Evolutionary conservation across 2,113 vertebrate species (phyloP), one percentile per base, ranked within the genome.

Genomic region (Gobiocypris rarus): DNA sequence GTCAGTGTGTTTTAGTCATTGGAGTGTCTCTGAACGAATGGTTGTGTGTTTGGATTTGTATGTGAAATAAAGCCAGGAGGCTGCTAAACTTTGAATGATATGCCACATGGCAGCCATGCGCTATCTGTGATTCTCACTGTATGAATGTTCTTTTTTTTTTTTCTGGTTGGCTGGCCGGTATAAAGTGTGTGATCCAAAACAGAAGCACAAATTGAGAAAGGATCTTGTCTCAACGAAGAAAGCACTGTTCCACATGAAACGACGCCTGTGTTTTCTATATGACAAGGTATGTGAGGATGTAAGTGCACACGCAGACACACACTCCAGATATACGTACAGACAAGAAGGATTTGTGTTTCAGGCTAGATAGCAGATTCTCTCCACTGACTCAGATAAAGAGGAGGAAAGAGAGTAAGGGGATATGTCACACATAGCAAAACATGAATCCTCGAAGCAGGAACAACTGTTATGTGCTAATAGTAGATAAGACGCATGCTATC

Each of bases 401-500:
- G 31, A 34, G 34, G 63, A 73, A 70, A 70, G 65, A 28, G n/a
- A 69, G 31, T 15, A 1, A 69, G 17, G 65, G 31, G 22, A 69
- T 79, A 81, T 56, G 54, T 79, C 17, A 43, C 50, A 41, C 45
- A 41, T 6, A 9, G 8, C 22, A 26, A 84, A 54, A 54, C 45
- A 82, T 67, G 28, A 48, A 56, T 50, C 75, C 69, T 67, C 3
- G 11, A 74, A 74, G 41, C 5, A 19, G 69, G 14, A 63, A 89
- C 81, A 54, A 80, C 58, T 78, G 87, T 88, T 88, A 83, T 86
- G 78, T 91, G 89, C 86, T 89, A 79, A 73, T 80, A 85, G 34
- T 24, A 84, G 89, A 91, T 89, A 90, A 90, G 85, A 84, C 14
- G 48, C 19, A 58, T 85, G 63, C 89, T 89, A 88, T 88, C 88